These are phyloP conservation scores for Stichopus horrens DNA, from an alignment of 53 echinoderm and acorn worm genomes.

Conservation along the genomic window DNA sequence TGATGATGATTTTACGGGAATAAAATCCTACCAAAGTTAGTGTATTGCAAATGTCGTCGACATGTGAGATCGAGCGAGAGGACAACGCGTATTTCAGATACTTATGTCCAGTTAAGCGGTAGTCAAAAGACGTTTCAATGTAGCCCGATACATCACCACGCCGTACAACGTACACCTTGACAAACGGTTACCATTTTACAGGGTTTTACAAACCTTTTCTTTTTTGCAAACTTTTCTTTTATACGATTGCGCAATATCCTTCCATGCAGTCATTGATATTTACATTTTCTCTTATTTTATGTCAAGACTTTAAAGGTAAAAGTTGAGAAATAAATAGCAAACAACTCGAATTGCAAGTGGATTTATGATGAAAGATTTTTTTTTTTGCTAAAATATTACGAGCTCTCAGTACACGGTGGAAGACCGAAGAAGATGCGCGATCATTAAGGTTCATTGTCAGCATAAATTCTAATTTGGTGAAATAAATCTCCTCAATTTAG, in stretches of 20 bases:
- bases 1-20: no score
- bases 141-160: no score
- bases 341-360: constrained; percentile 2
- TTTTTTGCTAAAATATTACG: neutral
- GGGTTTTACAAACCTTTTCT: no score
- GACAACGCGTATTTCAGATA: no score
- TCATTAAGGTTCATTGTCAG: constrained; percentile 8
- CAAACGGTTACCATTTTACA: no score
- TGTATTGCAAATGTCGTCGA: no score
- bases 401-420: neutral
- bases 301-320: neutral
- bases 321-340: neutral
- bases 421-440: neutral
- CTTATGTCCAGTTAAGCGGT: no score
- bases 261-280: neutral
- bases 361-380: neutral
- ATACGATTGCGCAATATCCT: neutral
- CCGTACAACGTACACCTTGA: no score
- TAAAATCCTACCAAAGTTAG: no score
- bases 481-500: constrained; percentile 10
- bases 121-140: no score
- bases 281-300: neutral
- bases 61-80: no score
- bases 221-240: neutral
- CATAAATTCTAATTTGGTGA: constrained; percentile 14